Base-by-base conservation (phyloP, 2,113 vertebrate genomes). In the Erpornis zantholeuca region DNA sequence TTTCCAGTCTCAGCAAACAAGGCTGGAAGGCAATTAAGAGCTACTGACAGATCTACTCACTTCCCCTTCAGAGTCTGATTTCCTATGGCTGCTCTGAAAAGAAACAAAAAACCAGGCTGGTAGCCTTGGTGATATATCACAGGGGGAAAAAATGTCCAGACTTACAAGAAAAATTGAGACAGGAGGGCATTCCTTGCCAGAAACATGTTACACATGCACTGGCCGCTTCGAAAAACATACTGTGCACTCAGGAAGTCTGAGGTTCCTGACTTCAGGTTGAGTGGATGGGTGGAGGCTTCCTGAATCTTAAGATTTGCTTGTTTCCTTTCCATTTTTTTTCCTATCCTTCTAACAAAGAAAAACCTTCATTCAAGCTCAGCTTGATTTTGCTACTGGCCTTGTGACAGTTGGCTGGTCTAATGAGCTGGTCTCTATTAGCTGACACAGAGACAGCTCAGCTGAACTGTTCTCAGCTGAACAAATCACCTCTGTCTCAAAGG, bases 301-400 rank as follows among this genome's bases (percentile, higher is more conserved):
- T 97, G 97, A 97, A 93, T 92, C 97, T 97, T 96, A 96, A 95
- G 92, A 97, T 96, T 96, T 93, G 94, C 90, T 97, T 24, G 89
- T 96, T 98, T 98, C 98, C 97, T 97, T 97, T 97, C 94, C 44
- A 92, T 96, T 96, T 96, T 96, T 95, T 97, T 98, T 97, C 68
- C 68, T 91, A 91, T 91, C 76, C 92, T 94, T 97, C 86, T 82
- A 97, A 97, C 97, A 98, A 97, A 93, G 94, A 94, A 97, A 96
- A 92, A 35, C 15, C 91, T 96, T 92, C 69, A 56, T 63, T 96
- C 88, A 90, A 94, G 35, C 45, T 71, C 92, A 76, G 57, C 40
- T 77, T 80, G 33, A 79, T 81, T 78, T 93, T 76, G 96, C 70
- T 81, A 23, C 88, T 91, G 94, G 94, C 88, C 65, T 83, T 80